A percentile compares a stretch with the other conserved stretches of the same genome.
phyloP scores from a whole-genome alignment of 1,140 invertebrate species.

The Polypedilum vanderplanki region DNA sequence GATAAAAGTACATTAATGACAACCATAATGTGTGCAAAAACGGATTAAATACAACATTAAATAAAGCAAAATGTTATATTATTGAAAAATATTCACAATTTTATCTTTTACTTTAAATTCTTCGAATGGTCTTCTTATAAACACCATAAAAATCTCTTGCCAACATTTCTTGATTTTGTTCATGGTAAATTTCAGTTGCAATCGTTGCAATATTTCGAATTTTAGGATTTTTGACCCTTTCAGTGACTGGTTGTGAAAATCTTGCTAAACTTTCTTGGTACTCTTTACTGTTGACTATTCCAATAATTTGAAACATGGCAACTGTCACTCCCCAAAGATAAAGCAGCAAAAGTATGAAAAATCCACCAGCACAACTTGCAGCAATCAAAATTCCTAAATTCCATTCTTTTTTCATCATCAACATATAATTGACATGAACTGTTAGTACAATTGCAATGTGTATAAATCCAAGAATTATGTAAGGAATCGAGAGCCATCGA shows the following conservation, averaged over 20 bases:
- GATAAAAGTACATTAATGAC: not conserved
- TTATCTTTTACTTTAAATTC: not conserved
- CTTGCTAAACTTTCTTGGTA: not conserved
- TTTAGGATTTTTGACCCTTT: not conserved
- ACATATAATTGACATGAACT: not conserved
- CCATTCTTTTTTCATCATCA: not conserved
- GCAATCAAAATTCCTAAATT: not conserved
- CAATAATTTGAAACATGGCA: constrained; percentile 20
- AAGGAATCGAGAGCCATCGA: not conserved
- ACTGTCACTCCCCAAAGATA: not conserved
- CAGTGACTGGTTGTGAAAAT: not conserved
- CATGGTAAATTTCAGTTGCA: not conserved
- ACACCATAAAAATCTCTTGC: not conserved
- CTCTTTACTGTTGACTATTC: not conserved
- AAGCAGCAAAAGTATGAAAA: not conserved
- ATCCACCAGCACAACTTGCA: not conserved
- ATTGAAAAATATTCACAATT: not conserved
- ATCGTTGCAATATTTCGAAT: not conserved
- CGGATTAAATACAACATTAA: constrained; percentile 27
- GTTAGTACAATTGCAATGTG: not conserved
- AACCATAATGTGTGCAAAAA: constrained; percentile 24
- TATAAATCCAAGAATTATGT: not conserved
- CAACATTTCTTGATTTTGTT: not conserved
- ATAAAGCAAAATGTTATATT: constrained; percentile 28
- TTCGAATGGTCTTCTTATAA: not conserved